Evolutionary conservation across 2,797 vertebrate genomes (phyloP).

Genomic region (Anguilla pacifica): DNA sequence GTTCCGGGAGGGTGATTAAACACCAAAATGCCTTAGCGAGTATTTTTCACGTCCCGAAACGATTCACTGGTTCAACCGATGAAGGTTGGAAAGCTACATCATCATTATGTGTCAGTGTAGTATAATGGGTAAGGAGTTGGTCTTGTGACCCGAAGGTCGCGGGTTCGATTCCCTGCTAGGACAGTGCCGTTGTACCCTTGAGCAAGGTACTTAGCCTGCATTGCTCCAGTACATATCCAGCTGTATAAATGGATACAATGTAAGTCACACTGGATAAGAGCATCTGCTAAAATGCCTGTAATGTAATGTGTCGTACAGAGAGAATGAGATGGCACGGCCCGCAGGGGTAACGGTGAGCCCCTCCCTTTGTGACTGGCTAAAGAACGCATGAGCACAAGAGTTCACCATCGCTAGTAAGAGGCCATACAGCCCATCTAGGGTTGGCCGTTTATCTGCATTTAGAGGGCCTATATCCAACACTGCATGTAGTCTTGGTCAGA

Average conservation of each 20-base stretch:
- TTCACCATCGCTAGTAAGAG: background rate
- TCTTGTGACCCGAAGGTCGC: too few relatives aligned
- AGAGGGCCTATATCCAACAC: background rate
- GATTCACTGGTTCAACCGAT: background rate
- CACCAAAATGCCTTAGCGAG: conserved; percentile 10
- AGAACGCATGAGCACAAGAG: background rate
- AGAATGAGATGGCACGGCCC: background rate
- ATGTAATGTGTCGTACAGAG: background rate
- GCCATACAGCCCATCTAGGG: background rate
- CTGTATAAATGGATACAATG: too few relatives aligned
- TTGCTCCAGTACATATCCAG: too few relatives aligned
- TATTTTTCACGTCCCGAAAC: background rate
- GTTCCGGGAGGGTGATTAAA: conserved; percentile 38
- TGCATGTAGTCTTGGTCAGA: background rate
- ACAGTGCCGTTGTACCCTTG: too few relatives aligned
- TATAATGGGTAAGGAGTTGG: too few relatives aligned
- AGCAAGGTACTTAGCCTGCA: too few relatives aligned
- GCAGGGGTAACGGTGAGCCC: background rate
- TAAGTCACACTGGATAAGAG: too few relatives aligned
- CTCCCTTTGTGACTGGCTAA: background rate
- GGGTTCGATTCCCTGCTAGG: too few relatives aligned
- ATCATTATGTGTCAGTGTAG: background rate
- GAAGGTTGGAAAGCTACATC: background rate
- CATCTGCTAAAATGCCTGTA: too few relatives aligned
- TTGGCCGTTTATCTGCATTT: background rate